These are phyloP conservation scores for Altica lythri DNA, from an alignment of 2,888 invertebrate species.

Conservation along the genomic window DNA sequence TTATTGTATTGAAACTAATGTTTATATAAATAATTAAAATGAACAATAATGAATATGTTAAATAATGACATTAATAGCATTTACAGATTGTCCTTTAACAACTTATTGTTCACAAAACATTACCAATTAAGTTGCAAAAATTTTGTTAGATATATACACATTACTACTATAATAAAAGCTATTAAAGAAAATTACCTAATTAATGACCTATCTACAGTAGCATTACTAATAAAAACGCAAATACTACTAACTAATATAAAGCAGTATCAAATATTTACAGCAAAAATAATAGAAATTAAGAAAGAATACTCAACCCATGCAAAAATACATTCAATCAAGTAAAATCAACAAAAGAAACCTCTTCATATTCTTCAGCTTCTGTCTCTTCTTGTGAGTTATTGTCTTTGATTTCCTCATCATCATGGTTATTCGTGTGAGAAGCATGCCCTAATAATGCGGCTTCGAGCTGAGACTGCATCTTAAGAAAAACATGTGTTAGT, in stretches of 20 bases:
- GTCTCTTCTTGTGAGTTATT: conserved; percentile 61
- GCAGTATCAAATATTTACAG: conserved; percentile 12
- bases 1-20: too few species aligned
- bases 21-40: too few species aligned
- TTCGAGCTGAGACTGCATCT: conserved; percentile 58
- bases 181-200: too few species aligned
- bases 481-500: conserved; percentile 46
- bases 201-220: too few species aligned
- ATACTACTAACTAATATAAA: conserved; percentile 6
- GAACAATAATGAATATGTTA: too few species aligned
- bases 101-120: too few species aligned
- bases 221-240: too few species aligned
- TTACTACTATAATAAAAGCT: too few species aligned
- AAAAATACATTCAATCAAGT: conserved; percentile 35
- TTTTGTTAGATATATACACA: too few species aligned
- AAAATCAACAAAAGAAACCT: conserved; percentile 54
- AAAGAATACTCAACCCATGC: conserved; percentile 29
- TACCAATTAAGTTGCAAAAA: too few species aligned
- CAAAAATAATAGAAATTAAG: conserved; percentile 28
- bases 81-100: too few species aligned
- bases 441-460: conserved; percentile 57
- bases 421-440: conserved; percentile 50
- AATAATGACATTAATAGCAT: too few species aligned
- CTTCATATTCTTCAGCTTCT: conserved; percentile 65
- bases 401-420: conserved; percentile 45